These are phyloP conservation scores for Gallinago media DNA, from an alignment of 2,113 vertebrate genomes.

Conservation along the genomic window DNA sequence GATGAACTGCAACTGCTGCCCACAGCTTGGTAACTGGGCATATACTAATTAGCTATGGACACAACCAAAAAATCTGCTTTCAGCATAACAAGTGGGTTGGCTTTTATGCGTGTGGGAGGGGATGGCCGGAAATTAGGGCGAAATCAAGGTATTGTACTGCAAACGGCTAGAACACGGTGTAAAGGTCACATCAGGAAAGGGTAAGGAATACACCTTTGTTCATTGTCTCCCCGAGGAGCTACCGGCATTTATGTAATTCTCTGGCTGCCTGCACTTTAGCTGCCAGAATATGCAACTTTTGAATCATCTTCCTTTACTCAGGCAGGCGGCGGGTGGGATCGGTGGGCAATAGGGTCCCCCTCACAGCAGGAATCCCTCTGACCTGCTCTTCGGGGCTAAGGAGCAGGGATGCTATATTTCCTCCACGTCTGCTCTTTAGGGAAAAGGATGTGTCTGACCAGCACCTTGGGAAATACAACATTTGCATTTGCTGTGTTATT, in stretches of 20 bases:
- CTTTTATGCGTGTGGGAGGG: fast-evolving
- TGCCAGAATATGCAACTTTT: not conserved
- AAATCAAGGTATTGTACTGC: fast-evolving
- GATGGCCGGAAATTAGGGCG: not conserved
- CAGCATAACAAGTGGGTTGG: not conserved
- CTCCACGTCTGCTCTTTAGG: not conserved
- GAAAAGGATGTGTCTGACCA: not conserved
- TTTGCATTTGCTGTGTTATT: slow-evolving; percentile 8
- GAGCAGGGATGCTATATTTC: not conserved
- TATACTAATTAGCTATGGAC: not conserved
- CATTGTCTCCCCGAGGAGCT: not conserved
- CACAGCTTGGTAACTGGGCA: not conserved
- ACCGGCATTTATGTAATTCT: not conserved
- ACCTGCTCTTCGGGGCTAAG: not conserved
- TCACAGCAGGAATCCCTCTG: not conserved
- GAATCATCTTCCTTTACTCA: not conserved
- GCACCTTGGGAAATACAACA: not conserved
- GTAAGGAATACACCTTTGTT: not conserved
- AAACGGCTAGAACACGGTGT: not conserved
- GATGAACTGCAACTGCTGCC: not conserved
- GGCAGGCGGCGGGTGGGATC: not conserved
- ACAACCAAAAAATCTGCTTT: not conserved
- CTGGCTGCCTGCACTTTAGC: not conserved
- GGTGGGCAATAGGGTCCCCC: not conserved
- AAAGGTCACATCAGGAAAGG: not conserved